Evolutionary conservation across 2,113 vertebrate species (phyloP).

Genomic region (Eretmochelys imbricata): DNA sequence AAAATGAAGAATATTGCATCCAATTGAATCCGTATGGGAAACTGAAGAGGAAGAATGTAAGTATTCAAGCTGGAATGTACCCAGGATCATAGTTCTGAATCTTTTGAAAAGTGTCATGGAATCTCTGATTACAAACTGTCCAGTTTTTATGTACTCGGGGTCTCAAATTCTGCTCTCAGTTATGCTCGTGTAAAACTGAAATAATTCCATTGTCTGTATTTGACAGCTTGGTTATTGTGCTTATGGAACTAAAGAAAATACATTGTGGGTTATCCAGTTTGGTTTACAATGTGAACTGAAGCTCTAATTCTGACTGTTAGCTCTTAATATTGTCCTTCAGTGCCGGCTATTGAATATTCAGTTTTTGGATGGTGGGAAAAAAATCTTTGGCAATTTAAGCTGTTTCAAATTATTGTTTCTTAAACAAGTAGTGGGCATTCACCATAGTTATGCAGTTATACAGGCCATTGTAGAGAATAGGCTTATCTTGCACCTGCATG

Average conservation of each 20-base stretch:
- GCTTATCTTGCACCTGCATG: neutral
- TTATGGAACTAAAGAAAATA: neutral
- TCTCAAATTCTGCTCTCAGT: neutral
- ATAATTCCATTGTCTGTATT: neutral
- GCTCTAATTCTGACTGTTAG: neutral
- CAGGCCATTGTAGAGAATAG: neutral
- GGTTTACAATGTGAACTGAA: neutral
- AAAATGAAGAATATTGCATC: neutral
- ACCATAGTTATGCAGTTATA: neutral
- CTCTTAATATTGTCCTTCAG: neutral
- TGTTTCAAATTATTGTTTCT: neutral
- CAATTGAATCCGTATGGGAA: neutral
- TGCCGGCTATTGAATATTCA: neutral
- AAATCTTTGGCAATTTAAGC: neutral
- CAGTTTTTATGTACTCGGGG: neutral
- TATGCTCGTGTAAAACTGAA: neutral
- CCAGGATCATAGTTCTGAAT: neutral
- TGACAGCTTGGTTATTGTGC: neutral
- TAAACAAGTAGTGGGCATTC: neutral
- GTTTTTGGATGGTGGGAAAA: neutral
- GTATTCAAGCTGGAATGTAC: neutral
- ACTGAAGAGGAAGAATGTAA: neutral
- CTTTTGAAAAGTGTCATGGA: neutral
- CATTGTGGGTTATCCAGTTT: too few species aligned
- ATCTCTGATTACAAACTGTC: neutral